These are phyloP conservation scores for Tachycineta bicolor DNA, from an alignment of 2,113 vertebrate species.

Conservation along the genomic window DNA sequence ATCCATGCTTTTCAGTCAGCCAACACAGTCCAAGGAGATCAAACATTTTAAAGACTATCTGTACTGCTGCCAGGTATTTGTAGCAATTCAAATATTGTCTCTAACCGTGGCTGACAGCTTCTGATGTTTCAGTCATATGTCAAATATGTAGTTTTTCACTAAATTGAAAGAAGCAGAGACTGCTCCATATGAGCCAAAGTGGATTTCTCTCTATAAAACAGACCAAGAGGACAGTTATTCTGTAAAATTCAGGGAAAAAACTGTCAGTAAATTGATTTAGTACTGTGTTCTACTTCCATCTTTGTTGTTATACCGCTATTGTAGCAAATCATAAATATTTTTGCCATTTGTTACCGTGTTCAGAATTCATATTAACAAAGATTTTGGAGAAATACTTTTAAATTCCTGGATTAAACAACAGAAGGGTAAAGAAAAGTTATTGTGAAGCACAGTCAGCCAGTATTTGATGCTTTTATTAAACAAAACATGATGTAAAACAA, in stretches of 20 bases:
- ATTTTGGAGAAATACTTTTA: neutral
- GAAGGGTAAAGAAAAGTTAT: neutral
- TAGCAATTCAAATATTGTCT: conserved; percentile 30
- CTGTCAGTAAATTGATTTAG: neutral
- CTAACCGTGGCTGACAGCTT: conserved; percentile 18
- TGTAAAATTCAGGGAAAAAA: neutral
- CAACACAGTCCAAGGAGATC: neutral
- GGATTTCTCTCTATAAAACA: neutral
- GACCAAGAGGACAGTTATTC: neutral
- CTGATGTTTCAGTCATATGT: conserved; percentile 1
- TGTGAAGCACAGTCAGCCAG: neutral
- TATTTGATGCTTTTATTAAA: neutral
- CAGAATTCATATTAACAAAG: neutral
- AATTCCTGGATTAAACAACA: neutral
- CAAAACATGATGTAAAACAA: neutral
- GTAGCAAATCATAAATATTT: neutral
- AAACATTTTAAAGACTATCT: conserved; percentile 33
- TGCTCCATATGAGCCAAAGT: neutral
- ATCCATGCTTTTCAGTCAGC: neutral
- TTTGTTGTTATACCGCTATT: fast-evolving
- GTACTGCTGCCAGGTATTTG: conserved; percentile 45
- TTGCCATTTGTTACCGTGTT: neutral
- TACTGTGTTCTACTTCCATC: neutral
- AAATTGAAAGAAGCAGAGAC: neutral
- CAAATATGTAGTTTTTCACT: neutral